These are phyloP conservation scores for Coregonus clupeaformis DNA, from an alignment of 2,113 vertebrate genomes.

Conservation along the genomic window DNA sequence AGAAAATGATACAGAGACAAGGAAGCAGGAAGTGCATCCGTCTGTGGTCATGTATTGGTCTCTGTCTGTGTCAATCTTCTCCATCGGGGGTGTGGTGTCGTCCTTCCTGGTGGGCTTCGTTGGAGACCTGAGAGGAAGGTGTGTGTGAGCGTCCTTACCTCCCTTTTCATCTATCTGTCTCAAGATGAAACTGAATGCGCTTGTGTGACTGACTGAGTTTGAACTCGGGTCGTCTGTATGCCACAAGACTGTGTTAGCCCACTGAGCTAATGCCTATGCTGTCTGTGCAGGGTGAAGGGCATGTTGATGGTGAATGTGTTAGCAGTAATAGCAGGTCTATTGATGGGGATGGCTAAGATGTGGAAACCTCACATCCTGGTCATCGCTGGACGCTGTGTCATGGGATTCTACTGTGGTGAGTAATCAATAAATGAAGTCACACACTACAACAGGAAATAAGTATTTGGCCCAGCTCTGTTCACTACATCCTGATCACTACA, in stretches of 20 bases:
- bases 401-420: conserved; percentile 92
- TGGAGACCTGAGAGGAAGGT: conserved; percentile 88
- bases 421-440: background rate
- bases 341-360: conserved; percentile 85
- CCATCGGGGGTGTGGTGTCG: conserved; percentile 88
- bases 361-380: conserved; percentile 89
- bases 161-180: background rate
- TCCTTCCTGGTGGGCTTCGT: conserved; percentile 93
- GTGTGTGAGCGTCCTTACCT: conserved; percentile 13
- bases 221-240: background rate
- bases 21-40: conserved; percentile 30
- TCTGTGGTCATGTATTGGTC: conserved; percentile 87
- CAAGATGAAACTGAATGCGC: background rate
- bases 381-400: conserved; percentile 84
- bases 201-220: background rate
- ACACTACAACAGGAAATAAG: too few relatives aligned
- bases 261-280: too few relatives aligned
- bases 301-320: conserved; percentile 86
- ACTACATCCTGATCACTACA: too few relatives aligned
- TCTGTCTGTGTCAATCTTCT: conserved; percentile 88
- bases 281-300: conserved; percentile 82
- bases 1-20: conserved; percentile 50
- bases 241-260: conserved; percentile 25
- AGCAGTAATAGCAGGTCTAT: conserved; percentile 83
- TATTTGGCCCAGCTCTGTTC: too few relatives aligned